Evolutionary conservation across 2,113 vertebrate species (phyloP), one percentile per base, ranked within the genome.

Genomic region (Ancistrus triradiatus): DNA sequence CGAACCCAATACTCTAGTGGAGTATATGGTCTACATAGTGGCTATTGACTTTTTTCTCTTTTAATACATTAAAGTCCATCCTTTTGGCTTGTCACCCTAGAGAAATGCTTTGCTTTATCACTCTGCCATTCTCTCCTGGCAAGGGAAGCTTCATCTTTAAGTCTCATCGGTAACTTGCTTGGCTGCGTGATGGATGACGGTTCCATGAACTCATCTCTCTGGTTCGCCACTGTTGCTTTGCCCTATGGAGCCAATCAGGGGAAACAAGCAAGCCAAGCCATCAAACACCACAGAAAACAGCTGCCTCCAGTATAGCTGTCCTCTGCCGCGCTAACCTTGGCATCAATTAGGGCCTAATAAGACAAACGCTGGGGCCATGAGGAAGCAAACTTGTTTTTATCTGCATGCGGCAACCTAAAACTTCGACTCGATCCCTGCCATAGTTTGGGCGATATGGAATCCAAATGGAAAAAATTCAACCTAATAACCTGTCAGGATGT

Each of bases 151-250:
- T 58, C 59, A 59, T 63, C 59, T 78, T 68, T 78, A 74, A 74
- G 66, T 64, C 68, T 78, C 42, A 61, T 73, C 59, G 70, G 73
- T 72, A 78, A 83, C 76, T 66, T 19, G 48, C 48, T 40, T 17
- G 27, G 70, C 76, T 40, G 68, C 53, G 64, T 84, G 83, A 86
- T 86, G 72, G 74, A 86, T 85, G 80, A 79, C 77, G 50, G 69
- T 61, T 55, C 66, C 72, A 82, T 77, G 74, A 82, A 81, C 78
- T 78, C 81, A 80, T 83, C 81, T 78, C 72, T 31, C 59, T 62
- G 66, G 77, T 46, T 60, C 65, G 40, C 70, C 63, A 72, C 64
- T 43, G 65, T 65, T 73, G 74, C 75, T 79, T 75, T 66, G 49
- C 73, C 79, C 74, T 35, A 43, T 65, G 62, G 76, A 78, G 70